These are phyloP conservation scores for Dryoscopus gambensis DNA, from an alignment of 2,113 vertebrate species.

Conservation along the genomic window DNA sequence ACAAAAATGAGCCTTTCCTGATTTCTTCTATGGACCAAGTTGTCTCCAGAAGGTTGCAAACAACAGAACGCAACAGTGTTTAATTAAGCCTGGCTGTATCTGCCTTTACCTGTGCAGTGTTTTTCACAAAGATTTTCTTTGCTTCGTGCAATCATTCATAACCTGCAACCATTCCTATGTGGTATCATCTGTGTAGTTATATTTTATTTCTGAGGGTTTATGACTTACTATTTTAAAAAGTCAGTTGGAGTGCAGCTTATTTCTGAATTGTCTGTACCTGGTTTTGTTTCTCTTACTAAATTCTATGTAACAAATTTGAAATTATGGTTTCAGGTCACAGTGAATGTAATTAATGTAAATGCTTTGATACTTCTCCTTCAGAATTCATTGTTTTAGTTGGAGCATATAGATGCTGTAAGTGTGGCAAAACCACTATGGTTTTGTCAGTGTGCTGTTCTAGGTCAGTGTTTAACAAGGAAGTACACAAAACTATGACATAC, in stretches of 20 bases:
- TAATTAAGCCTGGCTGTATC: background rate
- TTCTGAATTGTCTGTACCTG: background rate
- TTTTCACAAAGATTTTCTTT: background rate
- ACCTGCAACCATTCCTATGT: background rate
- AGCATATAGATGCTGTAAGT: background rate
- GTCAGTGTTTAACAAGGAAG: background rate
- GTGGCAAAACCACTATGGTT: background rate
- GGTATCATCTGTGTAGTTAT: background rate
- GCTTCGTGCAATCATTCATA: background rate
- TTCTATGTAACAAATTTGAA: background rate
- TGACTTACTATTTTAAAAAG: background rate
- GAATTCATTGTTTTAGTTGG: background rate
- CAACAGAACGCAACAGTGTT: no score
- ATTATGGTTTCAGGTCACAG: background rate
- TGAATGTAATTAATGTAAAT: background rate
- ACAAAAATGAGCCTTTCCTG: no score
- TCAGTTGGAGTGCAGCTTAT: background rate
- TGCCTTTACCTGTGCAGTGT: background rate
- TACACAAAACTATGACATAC: background rate
- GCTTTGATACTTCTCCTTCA: background rate
- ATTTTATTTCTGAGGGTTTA: slow-evolving; percentile 5
- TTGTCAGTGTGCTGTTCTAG: background rate
- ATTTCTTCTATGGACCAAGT: no score
- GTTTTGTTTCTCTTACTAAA: background rate
- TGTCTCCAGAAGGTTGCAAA: no score